phyloP scores from a whole-genome alignment of 2,113 vertebrate genomes.

The Azemiops feae region DNA sequence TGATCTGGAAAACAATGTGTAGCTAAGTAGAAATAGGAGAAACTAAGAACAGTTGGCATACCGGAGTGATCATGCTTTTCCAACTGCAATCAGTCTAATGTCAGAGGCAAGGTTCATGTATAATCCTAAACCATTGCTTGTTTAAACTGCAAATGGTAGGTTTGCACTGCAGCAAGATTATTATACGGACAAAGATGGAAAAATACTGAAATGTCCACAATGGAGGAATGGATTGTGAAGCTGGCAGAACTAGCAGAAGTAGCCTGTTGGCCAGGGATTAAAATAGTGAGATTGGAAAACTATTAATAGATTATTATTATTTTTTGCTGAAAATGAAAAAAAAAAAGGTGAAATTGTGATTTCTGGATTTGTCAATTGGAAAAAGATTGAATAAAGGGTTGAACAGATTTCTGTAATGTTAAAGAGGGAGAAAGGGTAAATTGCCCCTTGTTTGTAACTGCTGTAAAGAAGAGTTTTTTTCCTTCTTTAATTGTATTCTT shows the following conservation, averaged over 20 bases:
- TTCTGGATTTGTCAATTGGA: not conserved
- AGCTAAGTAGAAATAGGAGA: not conserved
- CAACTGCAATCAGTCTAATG: not conserved
- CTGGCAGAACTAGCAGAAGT: not conserved
- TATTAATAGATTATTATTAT: too few species aligned
- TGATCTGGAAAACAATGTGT: not conserved
- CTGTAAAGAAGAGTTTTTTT: not conserved
- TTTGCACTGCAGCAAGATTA: not conserved
- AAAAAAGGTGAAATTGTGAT: not conserved
- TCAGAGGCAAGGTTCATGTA: not conserved
- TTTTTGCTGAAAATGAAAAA: not conserved
- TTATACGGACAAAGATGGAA: not conserved
- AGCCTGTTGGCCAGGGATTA: not conserved
- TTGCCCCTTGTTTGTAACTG: not conserved
- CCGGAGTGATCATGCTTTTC: not conserved
- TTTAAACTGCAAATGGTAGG: not conserved
- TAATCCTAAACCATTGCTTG: not conserved
- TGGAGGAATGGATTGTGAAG: not conserved
- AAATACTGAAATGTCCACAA: not conserved
- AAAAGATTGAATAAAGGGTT: not conserved
- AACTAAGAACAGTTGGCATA: not conserved
- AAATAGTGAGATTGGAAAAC: not conserved
- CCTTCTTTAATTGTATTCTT: not conserved
- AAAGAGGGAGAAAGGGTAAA: not conserved
- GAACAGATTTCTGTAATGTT: not conserved